These are phyloP conservation scores for Eudiplozoon nipponicum DNA, from an alignment of 2,888 invertebrate genomes.

Conservation along the genomic window DNA sequence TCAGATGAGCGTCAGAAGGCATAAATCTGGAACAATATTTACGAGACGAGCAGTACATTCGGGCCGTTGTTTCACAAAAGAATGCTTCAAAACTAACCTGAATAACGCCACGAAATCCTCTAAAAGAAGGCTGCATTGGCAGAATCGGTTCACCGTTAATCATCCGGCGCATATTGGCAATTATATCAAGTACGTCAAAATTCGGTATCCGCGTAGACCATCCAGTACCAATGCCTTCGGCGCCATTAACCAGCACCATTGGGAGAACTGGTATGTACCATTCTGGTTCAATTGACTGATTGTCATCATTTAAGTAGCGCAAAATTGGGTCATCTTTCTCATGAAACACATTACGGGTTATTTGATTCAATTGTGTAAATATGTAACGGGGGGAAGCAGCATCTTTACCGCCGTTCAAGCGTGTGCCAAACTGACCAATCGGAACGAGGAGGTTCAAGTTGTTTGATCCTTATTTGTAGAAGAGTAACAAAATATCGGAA, in stretches of 20 bases:
- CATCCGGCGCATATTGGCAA: conserved; percentile 42
- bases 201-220: conserved; percentile 92
- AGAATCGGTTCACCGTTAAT: conserved; percentile 46
- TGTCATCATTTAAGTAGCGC: conserved; percentile 61
- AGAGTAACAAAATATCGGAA: too few relatives aligned
- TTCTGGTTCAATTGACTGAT: conserved; percentile 39
- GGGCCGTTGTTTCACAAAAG: too few relatives aligned
- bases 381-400: conserved; percentile 87
- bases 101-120: conserved; percentile 60
- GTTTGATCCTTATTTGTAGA: too few relatives aligned
- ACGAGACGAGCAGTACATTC: too few relatives aligned
- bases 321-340: conserved; percentile 56
- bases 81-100: too few relatives aligned
- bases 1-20: too few relatives aligned
- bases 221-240: conserved; percentile 85
- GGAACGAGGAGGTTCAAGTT: conserved; percentile 77
- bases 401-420: conserved; percentile 61
- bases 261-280: conserved; percentile 49
- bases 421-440: conserved; percentile 78
- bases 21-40: too few relatives aligned
- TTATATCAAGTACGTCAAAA: conserved; percentile 63
- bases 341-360: conserved; percentile 53
- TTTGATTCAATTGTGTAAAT: conserved; percentile 49
- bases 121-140: conserved; percentile 57
- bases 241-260: conserved; percentile 77